These are phyloP conservation scores for Apostichopus parvimensis DNA, from an alignment of 35 echinoderm and acorn worm species.

Conservation along the genomic window DNA sequence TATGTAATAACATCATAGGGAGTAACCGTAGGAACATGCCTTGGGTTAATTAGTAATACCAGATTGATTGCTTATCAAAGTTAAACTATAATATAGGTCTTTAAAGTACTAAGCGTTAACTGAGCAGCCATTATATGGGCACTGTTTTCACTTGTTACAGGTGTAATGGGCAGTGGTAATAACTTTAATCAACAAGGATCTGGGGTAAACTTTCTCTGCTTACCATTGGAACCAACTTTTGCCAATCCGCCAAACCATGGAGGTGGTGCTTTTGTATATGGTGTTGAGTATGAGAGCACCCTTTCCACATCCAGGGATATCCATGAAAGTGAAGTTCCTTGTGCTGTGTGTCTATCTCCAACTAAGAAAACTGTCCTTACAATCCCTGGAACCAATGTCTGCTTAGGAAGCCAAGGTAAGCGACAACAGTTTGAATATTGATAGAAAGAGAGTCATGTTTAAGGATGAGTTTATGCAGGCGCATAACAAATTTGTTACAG, in stretches of 20 bases:
- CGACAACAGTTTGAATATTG: not conserved
- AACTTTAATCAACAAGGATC: slow-evolving; percentile 1
- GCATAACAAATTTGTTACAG: too few species aligned
- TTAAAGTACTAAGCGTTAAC: too few species aligned
- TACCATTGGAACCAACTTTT: not conserved
- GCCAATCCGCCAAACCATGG: too few species aligned
- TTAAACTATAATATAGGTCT: too few species aligned
- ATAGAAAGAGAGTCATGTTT: not conserved
- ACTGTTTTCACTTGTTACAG: not conserved
- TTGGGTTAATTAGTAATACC: too few species aligned
- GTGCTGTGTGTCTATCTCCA: not conserved
- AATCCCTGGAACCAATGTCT: not conserved
- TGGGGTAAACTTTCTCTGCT: slow-evolving; percentile 17
- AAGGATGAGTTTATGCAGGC: too few species aligned
- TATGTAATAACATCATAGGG: too few species aligned
- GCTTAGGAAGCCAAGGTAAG: not conserved
- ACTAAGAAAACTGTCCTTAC: slow-evolving; percentile 10
- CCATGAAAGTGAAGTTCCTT: too few species aligned
- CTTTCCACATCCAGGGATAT: not conserved
- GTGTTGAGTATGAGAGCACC: slow-evolving; percentile 3
- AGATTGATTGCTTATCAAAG: too few species aligned
- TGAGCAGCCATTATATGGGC: too few species aligned
- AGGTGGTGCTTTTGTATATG: not conserved
- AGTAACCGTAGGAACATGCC: too few species aligned
- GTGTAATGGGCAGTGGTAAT: slow-evolving; percentile 25